Base-by-base conservation (phyloP, 1,140 invertebrate genomes). In the Drosophila funebris region DNA sequence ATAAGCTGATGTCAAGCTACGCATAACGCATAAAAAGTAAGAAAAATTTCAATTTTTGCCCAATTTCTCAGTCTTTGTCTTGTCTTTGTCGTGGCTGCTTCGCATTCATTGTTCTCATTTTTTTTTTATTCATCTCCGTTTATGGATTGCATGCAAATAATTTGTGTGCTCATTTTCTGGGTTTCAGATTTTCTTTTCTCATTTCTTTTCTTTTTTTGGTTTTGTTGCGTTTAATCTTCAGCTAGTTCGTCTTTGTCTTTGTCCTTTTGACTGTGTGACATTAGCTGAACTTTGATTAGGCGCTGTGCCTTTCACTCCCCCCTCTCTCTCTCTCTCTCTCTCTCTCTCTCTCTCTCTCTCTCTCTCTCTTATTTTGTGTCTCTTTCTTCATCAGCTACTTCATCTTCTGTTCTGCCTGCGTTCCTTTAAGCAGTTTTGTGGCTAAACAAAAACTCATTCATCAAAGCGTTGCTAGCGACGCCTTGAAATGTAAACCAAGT, bases 251-350 rank as follows among this genome's bases (percentile, higher is more conserved):
- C 7, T 24, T 24, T 41, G 33, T 33, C 13, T 53, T 50, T 61
- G 44, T 52, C 56, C 58, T 60, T 33, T 48, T 54, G 29, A 46
- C 57, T 60, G 31, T 62, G 60, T 52, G 69, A 67, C 69, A 66
- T 58, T 36, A 58, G 36, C 69, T 72, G 69, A 72, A 72, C 69
- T 72, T 72, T 72, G 69, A 72, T 72, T 72, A 72, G 69, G 44
- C 62, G 43, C 24, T 52, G 43, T 36, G n/a, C n/a, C n/a, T n/a
- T n/a, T n/a, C n/a, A n/a, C n/a, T n/a, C n/a, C n/a, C n/a, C n/a
- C n/a, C 37, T 50, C n/a, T 48, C 13, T 18, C 1, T 20, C 24
- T 33, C 6, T 31, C 11, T 31, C 43, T 7, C 29, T 41, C 13
- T 22, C 22, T 5, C 22, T 8, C 11, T 48, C 22, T 24, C 4